Base-by-base conservation (phyloP, 2,113 vertebrate genomes). In the Uropsilus gracilis region DNA sequence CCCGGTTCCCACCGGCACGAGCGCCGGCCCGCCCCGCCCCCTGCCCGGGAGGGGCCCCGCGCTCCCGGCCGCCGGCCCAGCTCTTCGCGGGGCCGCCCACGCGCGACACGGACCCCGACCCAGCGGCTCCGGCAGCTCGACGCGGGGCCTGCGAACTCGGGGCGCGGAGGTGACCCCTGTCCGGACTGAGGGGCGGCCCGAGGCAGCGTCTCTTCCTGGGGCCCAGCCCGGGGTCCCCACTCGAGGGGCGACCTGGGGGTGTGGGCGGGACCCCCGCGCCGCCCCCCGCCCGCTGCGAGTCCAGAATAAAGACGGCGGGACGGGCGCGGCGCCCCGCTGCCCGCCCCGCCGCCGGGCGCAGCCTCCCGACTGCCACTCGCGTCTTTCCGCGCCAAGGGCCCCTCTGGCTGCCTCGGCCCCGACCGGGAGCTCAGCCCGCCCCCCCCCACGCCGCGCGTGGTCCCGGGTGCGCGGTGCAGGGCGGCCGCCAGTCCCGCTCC, bases 1-100 rank as follows among this genome's bases (percentile, higher is more conserved):
- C 91, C 80, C 6, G 9, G 94, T 97, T 97, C 97, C 96, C 97
- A 97, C 94, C 86, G 75, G 64, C 84, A 96, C 95, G 97, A 97
- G 8, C 63, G 26, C 82, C 7, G 20, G 91, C 26, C 28, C 94
- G 64, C 30, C 53, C 30, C 0, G 6, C n/a, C 24, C 10, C 48
- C 30, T 1, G 5, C 28, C 24, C 37, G 12, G 14, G 37, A 22
- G 39, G n/a, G 50, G 24, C n/a, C 20, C 26, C 0, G 42, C 1
- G 4, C 53, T 17, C 4, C 0, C 9, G 16, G 11, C 42, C 37
- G 50, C 32, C 13, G 14, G 18, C 32, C 14, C 3, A 4, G 44
- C 5, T 32, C 24, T 42, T 77, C 16, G n/a, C 37, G 7, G 3
- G 50, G 24, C 8, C 4, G 6, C 44, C 39, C 13, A 28, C 1